Base-by-base conservation (phyloP, 2,113 vertebrate species). In the Peucedramus taeniatus region DNA sequence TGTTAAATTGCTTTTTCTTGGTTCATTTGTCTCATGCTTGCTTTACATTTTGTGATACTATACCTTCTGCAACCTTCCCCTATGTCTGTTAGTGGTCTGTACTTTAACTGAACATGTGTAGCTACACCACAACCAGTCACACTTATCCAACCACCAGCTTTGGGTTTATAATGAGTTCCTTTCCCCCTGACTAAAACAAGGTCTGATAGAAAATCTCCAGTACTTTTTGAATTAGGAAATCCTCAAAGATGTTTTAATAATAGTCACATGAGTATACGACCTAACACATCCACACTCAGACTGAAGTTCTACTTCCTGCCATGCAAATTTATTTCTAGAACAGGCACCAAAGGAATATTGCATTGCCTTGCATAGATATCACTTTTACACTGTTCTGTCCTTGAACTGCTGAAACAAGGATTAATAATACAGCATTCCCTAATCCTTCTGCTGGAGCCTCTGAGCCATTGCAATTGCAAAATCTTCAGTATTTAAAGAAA, bases 1-100 rank as follows among this genome's bases (percentile, higher is more conserved):
- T 28, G 10, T 63, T 61, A 78, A 57, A 40, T 69, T 50, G 4
- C 20, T 66, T 82, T 81, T 31, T 61, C 37, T 74, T 81, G 6
- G 7, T 51, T 87, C 18, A n/a, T 60, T 83, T 80, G 6, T 37
- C 50, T 93, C 17, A 44, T 47, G 28, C 10, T 87, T 91, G 27
- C 31, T 77, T 64, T 56, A 49, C 10, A 9, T 74, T 89, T 83
- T 68, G 45, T 57, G 54, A 57, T 57, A 40, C 10, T 28, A 65
- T 23, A 69, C 8, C 24, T 69, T 87, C 69, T 82, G 56, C 45
- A 70, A 31, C 2, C 15, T 66, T 61, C 15, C 19, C 9, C 15
- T 15, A 8, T 0, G 2, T 53, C 44, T 61, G 26, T 28, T 40
- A 51, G 4, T 0, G 0, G 3, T 37, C 37, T 45, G 45, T 45